Base-by-base conservation (phyloP, 2,888 invertebrate species). In the Myopa tessellatipennis region DNA sequence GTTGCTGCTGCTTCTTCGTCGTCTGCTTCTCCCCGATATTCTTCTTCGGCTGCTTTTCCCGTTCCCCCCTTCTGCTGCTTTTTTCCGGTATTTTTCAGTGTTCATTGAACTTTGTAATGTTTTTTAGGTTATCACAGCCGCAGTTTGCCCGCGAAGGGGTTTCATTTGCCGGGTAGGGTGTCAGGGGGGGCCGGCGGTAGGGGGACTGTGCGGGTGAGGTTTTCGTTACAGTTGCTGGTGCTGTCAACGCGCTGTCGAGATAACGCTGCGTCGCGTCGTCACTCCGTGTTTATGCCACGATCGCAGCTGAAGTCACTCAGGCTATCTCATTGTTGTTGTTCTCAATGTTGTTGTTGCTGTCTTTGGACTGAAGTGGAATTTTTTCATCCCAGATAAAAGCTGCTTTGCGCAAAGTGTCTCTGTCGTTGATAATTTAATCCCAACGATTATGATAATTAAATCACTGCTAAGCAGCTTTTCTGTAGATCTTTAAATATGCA, bases 11-110 rank as follows among this genome's bases (percentile, higher is more conserved):
- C 26, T 26, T 26, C 26, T 26, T 26, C 26, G 26, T 26, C 26
- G 26, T 26, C 26, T 63, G 63, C 60, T 60, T 6, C 45, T 6
- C 10, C 45, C 7, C 10, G 10, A 45, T 45, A 45, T 45, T 45
- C 10, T 18, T 63, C 78, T 45, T 18, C 50, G 4, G 14, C 58
- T 69, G 18, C 65, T 73, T 40, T 38, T 50, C 50, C 18, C 10
- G 45, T 34, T 52, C 55, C 40, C 40, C 55, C 74, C 16, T 14
- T 5, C 55, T 65, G 72, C 73, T 6, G 18, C 60, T 2, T 6
- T 78, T 79, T 80, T 80, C 77, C 76, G 77, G 78, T 77, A 58
- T 74, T 72, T 79, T 78, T 38, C 12, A 3, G 38, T 65, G 72
- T 60, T 18, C 72, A 72, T 72, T 72, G 72, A 72, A 72, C 72